A percentile compares a stretch with the other conserved stretches of the same genome.
These are phyloP conservation scores for Ylistrum balloti DNA, from an alignment of 1,140 invertebrate genomes.

Conservation along the genomic window DNA sequence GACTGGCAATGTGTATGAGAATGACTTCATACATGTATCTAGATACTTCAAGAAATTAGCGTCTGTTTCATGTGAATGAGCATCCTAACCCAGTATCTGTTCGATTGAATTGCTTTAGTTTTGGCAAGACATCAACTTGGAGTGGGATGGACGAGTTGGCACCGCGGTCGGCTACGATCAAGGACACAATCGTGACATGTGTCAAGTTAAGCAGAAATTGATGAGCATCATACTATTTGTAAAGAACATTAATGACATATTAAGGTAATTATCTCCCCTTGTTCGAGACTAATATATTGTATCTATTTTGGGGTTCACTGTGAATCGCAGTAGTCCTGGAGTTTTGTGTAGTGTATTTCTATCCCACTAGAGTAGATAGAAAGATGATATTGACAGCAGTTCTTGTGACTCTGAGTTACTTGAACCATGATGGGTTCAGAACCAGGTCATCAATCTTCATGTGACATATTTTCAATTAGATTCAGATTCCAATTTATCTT, in stretches of 20 bases:
- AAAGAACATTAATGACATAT: neutral
- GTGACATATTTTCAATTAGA: neutral
- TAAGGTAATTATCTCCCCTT: neutral
- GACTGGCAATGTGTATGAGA: neutral
- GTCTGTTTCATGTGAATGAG: neutral
- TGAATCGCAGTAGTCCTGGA: neutral
- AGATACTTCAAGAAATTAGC: neutral
- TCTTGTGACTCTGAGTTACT: neutral
- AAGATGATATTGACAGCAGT: neutral
- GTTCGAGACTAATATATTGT: neutral
- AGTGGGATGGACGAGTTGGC: neutral
- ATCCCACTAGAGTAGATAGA: neutral
- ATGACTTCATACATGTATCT: neutral
- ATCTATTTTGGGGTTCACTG: neutral
- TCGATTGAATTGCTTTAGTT: neutral
- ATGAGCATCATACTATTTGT: slow-evolving; percentile 2
- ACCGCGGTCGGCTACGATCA: neutral
- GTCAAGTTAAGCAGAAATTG: neutral
- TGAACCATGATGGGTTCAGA: neutral
- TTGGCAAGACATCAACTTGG: neutral
- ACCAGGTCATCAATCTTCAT: neutral
- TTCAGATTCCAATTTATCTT: too few species aligned
- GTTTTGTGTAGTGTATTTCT: neutral
- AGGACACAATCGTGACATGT: neutral
- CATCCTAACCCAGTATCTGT: neutral